A percentile compares a stretch with the other conserved stretches of the same genome.
Evolutionary conservation across 2,113 vertebrate genomes (phyloP).

Genomic region (Elephas maximus): DNA sequence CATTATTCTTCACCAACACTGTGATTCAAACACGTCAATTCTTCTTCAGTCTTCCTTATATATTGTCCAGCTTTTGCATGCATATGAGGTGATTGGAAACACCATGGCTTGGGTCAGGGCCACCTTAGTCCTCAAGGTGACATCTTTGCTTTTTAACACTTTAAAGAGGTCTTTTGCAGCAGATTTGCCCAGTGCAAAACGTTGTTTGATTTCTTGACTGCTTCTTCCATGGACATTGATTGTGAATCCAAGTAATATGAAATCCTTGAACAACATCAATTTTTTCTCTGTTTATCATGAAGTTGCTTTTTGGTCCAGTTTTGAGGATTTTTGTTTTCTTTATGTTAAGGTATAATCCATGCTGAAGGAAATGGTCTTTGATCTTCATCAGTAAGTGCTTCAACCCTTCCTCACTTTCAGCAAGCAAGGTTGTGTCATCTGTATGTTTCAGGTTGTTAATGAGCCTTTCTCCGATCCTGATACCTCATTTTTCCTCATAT

Average conservation of each 20-base stretch:
- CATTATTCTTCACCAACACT: not conserved
- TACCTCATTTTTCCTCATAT: too few relatives aligned
- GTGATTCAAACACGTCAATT: not conserved
- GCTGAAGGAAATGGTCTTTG: not conserved
- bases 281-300: not conserved
- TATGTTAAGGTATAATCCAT: not conserved
- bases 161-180: not conserved
- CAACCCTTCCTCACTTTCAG: not conserved
- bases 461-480: too few relatives aligned
- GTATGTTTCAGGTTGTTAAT: too few relatives aligned
- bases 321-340: not conserved
- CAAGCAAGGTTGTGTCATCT: not conserved
- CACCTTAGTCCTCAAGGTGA: not conserved
- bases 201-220: not conserved
- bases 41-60: not conserved
- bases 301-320: not conserved
- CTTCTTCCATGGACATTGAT: not conserved
- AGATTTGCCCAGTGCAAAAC: not conserved
- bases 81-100: not conserved
- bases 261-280: not conserved
- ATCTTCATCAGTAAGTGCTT: not conserved
- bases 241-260: not conserved
- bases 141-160: not conserved
- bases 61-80: not conserved
- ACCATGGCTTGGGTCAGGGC: not conserved